phyloP scores from a whole-genome alignment of 2,888 invertebrate species.

The Schizaphis graminum region DNA sequence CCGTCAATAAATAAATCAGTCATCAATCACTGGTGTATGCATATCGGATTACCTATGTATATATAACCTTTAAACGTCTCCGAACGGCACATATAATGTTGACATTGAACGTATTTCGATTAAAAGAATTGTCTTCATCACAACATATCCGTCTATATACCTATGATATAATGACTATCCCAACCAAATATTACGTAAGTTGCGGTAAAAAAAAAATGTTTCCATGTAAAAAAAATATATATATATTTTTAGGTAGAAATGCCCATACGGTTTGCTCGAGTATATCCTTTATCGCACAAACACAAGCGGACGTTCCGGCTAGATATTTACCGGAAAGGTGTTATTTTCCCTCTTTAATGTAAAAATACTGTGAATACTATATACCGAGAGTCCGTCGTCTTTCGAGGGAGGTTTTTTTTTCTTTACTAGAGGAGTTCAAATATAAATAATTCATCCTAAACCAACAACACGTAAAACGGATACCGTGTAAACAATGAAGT shows the following conservation, averaged over 20 bases:
- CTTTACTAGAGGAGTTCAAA: slow-evolving; percentile 37
- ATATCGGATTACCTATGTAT: not conserved
- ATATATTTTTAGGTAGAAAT: not conserved
- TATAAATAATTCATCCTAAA: slow-evolving; percentile 65
- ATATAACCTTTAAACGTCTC: not conserved
- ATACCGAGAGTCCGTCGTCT: slow-evolving; percentile 45
- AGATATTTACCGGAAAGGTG: slow-evolving; percentile 46
- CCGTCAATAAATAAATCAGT: not conserved
- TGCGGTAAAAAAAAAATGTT: not conserved
- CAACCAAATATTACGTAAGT: not conserved
- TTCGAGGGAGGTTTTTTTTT: slow-evolving; percentile 2
- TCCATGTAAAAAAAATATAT: not conserved
- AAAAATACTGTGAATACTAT: slow-evolving; percentile 33
- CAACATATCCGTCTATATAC: not conserved
- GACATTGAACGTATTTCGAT: not conserved
- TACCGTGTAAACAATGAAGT: slow-evolving; percentile 64
- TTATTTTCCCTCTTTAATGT: slow-evolving; percentile 54
- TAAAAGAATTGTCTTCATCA: not conserved
- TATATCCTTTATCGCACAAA: slow-evolving; percentile 35
- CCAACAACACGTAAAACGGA: slow-evolving; percentile 63
- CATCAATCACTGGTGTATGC: not conserved
- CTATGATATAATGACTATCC: not conserved
- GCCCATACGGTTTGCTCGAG: not conserved
- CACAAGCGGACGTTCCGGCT: not conserved
- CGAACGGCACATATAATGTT: not conserved